A percentile compares a stretch with the other conserved stretches of the same genome.
These are phyloP conservation scores for Gastracanthus pulcherrimus DNA, from an alignment of 2,888 invertebrate species.

Conservation along the genomic window DNA sequence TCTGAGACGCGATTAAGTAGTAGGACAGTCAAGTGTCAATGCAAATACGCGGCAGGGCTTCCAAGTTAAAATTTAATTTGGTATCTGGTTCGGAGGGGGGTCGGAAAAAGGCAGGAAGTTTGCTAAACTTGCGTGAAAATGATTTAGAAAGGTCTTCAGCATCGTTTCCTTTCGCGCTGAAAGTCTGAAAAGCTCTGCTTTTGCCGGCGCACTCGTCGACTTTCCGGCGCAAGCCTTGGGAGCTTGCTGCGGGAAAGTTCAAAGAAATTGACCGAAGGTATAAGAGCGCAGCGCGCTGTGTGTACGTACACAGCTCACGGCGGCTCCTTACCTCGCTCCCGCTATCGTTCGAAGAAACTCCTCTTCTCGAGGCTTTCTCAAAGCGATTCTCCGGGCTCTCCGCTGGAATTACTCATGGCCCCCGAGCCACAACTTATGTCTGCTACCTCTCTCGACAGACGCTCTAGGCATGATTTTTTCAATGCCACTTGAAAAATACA, in stretches of 20 bases:
- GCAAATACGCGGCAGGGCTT: not conserved
- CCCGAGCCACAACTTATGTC: conserved; percentile 16
- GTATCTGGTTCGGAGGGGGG: not conserved
- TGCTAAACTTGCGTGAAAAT: conserved; percentile 27
- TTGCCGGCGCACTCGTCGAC: not conserved
- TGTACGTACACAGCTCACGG: conserved; percentile 30
- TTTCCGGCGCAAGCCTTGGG: conserved; percentile 11
- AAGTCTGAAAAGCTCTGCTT: conserved; percentile 1
- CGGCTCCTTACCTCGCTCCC: conserved; percentile 11
- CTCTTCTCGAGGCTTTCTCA: conserved; percentile 36
- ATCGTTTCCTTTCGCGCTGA: not conserved
- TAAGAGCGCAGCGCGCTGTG: conserved; percentile 33
- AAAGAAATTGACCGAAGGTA: conserved; percentile 54
- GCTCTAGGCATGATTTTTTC: conserved; percentile 12
- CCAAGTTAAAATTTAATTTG: not conserved
- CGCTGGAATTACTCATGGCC: conserved; percentile 42
- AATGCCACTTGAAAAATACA: conserved; percentile 6
- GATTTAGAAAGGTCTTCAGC: conserved; percentile 19
- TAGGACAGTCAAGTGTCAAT: not conserved
- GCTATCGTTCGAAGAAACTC: conserved; percentile 38
- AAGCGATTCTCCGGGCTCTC: conserved; percentile 45
- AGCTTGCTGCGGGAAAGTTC: conserved; percentile 17
- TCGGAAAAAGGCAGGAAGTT: not conserved
- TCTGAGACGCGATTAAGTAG: not conserved
- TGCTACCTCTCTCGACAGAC: conserved; percentile 29